Evolutionary conservation across 2,113 vertebrate species (phyloP).

Genomic region (Miniopterus natalensis): DNA sequence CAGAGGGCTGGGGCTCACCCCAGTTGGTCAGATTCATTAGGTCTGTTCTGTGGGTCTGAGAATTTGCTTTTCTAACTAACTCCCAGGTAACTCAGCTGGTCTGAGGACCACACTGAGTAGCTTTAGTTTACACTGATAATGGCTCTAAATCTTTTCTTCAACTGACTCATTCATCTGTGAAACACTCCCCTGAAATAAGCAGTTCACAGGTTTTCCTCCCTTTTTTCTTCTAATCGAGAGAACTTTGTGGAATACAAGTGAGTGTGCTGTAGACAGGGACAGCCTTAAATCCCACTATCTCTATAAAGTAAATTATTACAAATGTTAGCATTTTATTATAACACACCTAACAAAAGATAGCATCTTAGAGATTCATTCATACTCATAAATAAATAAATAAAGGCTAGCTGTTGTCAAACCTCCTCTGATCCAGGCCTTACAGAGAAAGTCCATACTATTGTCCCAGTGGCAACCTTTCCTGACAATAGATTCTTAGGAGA

Average conservation of each 20-base stretch:
- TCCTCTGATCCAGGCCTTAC: background rate
- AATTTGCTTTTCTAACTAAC: background rate
- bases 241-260: background rate
- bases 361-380: background rate
- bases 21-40: background rate
- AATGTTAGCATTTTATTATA: background rate
- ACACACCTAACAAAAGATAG: background rate
- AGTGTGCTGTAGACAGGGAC: background rate
- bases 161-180: background rate
- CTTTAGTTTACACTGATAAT: background rate
- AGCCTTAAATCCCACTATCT: conserved; percentile 13
- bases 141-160: background rate
- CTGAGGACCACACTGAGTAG: background rate
- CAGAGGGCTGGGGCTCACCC: too few relatives aligned
- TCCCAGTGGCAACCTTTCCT: background rate
- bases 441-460: background rate
- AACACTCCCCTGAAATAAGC: background rate
- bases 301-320: background rate
- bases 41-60: background rate
- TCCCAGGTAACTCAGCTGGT: background rate
- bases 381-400: background rate
- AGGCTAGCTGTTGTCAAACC: background rate
- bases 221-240: background rate
- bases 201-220: background rate
- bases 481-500: background rate